phyloP scores from a whole-genome alignment of 2,888 invertebrate genomes.

The Oscheius sp. region DNA sequence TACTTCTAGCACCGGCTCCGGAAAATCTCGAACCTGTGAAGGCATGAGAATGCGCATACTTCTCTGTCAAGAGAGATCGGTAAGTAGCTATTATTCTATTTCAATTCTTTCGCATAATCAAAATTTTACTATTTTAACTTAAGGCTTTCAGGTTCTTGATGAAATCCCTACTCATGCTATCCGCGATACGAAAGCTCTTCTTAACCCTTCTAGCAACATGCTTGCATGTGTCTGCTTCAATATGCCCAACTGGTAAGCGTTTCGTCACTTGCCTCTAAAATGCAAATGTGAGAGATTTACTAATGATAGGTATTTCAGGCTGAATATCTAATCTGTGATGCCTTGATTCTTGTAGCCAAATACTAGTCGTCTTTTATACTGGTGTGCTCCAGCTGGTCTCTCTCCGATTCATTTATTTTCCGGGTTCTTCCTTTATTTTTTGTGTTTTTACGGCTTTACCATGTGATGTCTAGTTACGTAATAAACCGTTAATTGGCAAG shows the following conservation, averaged over 20 bases:
- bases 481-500: too few relatives aligned
- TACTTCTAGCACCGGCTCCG: slow-evolving; percentile 36
- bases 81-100: slow-evolving; percentile 7
- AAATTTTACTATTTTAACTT: not conserved
- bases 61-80: slow-evolving; percentile 59
- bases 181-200: slow-evolving; percentile 61
- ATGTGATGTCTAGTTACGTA: too few relatives aligned
- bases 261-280: slow-evolving; percentile 6
- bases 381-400: not conserved
- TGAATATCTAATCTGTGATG: slow-evolving; percentile 9
- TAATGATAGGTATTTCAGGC: slow-evolving; percentile 14
- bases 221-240: slow-evolving; percentile 65
- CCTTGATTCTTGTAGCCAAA: not conserved
- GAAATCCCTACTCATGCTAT: slow-evolving; percentile 59
- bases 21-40: slow-evolving; percentile 32
- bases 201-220: slow-evolving; percentile 61
- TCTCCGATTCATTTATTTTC: too few relatives aligned
- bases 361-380: not conserved
- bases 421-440: too few relatives aligned
- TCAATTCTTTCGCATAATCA: not conserved
- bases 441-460: too few relatives aligned
- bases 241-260: slow-evolving; percentile 32
- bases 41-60: slow-evolving; percentile 62
- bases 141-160: slow-evolving; percentile 40
- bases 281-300: not conserved